Evolutionary conservation across 2,113 vertebrate species (phyloP).

Genomic region (Pogonocichla stellata): DNA sequence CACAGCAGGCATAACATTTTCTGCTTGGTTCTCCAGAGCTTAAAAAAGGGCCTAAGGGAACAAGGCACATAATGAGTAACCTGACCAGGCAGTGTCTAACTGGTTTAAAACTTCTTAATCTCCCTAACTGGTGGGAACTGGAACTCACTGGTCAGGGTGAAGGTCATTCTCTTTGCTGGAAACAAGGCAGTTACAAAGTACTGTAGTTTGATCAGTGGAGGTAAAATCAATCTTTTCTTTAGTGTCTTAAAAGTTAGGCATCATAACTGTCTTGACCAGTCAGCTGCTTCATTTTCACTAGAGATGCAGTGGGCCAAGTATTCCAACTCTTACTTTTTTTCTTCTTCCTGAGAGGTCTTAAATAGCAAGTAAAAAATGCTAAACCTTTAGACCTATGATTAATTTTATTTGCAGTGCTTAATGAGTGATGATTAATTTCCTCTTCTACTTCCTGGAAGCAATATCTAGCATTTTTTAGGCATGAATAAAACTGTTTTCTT

Average conservation of each 20-base stretch:
- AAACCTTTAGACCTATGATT: background rate
- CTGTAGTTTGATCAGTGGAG: background rate
- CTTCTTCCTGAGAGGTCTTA: background rate
- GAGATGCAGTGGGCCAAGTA: background rate
- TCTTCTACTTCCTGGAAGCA: background rate
- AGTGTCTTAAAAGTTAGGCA: background rate
- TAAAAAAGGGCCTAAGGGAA: constrained; percentile 37
- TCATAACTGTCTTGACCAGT: background rate
- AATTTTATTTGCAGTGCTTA: background rate
- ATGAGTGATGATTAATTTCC: background rate
- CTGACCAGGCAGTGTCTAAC: background rate
- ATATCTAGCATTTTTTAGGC: background rate
- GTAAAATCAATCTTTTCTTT: background rate
- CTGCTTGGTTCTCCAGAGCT: background rate
- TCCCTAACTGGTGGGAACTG: constrained; percentile 23
- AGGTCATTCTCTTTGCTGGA: constrained; percentile 35
- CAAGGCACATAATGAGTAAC: constrained; percentile 57
- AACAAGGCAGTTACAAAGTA: background rate
- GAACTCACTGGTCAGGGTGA: constrained; percentile 19
- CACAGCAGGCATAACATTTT: background rate
- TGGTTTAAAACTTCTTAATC: background rate
- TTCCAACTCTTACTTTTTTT: background rate
- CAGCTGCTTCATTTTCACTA: background rate
- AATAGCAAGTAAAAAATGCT: background rate
- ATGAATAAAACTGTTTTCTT: background rate